phyloP scores from a whole-genome alignment of 37 sponge, comb jelly and placozoan genomes.

The Halisarca cf. caerulea region DNA sequence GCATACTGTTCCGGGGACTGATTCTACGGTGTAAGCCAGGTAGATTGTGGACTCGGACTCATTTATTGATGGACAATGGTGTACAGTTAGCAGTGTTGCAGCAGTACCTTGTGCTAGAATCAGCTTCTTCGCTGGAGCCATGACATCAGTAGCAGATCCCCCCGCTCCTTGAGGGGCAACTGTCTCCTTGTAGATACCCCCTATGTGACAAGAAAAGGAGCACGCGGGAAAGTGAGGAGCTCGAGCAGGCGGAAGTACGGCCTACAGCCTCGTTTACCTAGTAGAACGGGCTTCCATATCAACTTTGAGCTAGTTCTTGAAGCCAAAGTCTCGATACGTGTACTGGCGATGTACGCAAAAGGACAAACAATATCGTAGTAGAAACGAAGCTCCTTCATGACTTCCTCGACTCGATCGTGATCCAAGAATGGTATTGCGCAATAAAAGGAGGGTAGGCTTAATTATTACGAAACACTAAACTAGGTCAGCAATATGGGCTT shows the following conservation, averaged over 20 bases:
- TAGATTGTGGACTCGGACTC: too few relatives aligned
- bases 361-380: conserved; percentile 97
- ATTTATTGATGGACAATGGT: too few relatives aligned
- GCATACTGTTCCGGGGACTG: too few relatives aligned
- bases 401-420: too few relatives aligned
- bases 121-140: conserved; percentile 68
- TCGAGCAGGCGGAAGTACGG: not conserved
- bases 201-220: too few relatives aligned
- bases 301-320: conserved; percentile 50
- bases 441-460: too few relatives aligned
- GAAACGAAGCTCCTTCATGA: conserved; percentile 62
- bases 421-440: too few relatives aligned
- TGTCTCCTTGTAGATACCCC: conserved; percentile 81
- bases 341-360: conserved; percentile 88
- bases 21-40: too few relatives aligned
- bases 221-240: not conserved
- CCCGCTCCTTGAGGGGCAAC: conserved; percentile 81
- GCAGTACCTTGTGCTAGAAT: conserved; percentile 58
- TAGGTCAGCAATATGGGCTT: too few relatives aligned
- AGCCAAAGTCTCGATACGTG: conserved; percentile 54
- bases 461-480: too few relatives aligned
- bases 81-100: too few relatives aligned
- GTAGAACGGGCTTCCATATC: conserved; percentile 85
- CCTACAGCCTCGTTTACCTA: conserved; percentile 76
- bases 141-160: conserved; percentile 84